Base-by-base conservation (phyloP, 2,797 vertebrate genomes). In the Limnodromus scolopaceus region DNA sequence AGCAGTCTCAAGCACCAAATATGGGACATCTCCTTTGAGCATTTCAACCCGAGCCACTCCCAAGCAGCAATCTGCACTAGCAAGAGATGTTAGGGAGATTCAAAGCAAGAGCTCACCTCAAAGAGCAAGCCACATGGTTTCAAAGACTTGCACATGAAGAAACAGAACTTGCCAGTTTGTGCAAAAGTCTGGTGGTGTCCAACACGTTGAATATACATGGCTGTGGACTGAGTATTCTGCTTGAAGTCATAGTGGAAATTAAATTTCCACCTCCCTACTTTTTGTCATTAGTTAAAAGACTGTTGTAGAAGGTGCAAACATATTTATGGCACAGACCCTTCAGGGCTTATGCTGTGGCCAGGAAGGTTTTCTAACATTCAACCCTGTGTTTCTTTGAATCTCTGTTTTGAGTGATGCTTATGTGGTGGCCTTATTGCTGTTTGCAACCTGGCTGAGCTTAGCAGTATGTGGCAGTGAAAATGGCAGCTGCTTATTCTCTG, bases 141-240 rank as follows among this genome's bases (percentile, higher is more conserved):
- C 34, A 54, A 54, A 64, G 27, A n/a, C 20, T 79, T 57, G 27
- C 34, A 39, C 10, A 28, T 5, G 65, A 79, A 69, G 45, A 48
- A 82, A 68, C 16, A 75, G 27, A n/a, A 39, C n/a, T 79, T 79
- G 27, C 24, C 54, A 82, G 41, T 5, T 10, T 39, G 2, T 87
- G 23, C 23, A 57, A 91, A 78, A 66, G 19, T 15, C 24, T 84
- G 34, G 24, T 3, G 6, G 38, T 13, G 39, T 53, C 32, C 13
- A 64, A 0, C 2, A 2, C 4, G 25, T 27, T 0, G 0, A 66
- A 76, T 19, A 19, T 19, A 36, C 2, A 2, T 24, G 20, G 12
- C 32, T 88, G 32, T 5, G 4, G 2, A 2, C 14, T 65, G 34
- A 58, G 24, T 3, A 11, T 54, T 86, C 87, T 51, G 13, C 46